Percentiles rank a stretch among this genome's conserved stretches.
phyloP scores from a whole-genome alignment of 2,797 vertebrate genomes.

The Myiotriccus ornatus region DNA sequence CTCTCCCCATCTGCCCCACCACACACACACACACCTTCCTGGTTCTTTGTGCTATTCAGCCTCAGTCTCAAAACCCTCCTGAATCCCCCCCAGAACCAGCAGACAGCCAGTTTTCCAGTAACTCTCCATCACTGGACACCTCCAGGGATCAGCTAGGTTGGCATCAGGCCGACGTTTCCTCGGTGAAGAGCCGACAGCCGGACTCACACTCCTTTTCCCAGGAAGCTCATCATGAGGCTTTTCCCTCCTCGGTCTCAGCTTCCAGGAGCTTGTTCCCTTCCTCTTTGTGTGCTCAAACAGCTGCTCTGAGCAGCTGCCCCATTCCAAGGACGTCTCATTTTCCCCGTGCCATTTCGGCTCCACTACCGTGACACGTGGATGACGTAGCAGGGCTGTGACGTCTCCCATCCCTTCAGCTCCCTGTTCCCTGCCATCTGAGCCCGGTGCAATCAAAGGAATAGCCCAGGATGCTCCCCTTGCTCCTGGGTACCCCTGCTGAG shows the following conservation, averaged over 20 bases:
- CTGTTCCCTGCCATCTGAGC: neutral
- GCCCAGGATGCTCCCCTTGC: neutral
- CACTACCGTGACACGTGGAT: accelerated
- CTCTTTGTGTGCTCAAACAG: neutral
- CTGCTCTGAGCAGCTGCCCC: neutral
- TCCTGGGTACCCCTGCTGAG: neutral
- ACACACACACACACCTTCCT: neutral
- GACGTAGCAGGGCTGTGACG: neutral
- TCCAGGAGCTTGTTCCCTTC: neutral
- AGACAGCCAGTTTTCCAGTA: neutral
- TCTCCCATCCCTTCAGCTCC: neutral
- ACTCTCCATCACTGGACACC: no score
- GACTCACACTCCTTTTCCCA: neutral
- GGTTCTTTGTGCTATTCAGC: neutral
- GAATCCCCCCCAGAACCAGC: accelerated
- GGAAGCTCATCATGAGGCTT: neutral
- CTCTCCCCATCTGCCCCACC: neutral
- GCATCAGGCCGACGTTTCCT: neutral
- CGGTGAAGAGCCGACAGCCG: neutral
- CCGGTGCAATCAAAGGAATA: neutral
- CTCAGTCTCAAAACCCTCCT: neutral
- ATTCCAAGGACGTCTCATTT: neutral
- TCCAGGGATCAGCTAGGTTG: neutral
- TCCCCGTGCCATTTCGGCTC: neutral
- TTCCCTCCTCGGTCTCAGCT: neutral